phyloP scores from a whole-genome alignment of 2,797 vertebrate genomes.

The Scyliorhinus canicula region DNA sequence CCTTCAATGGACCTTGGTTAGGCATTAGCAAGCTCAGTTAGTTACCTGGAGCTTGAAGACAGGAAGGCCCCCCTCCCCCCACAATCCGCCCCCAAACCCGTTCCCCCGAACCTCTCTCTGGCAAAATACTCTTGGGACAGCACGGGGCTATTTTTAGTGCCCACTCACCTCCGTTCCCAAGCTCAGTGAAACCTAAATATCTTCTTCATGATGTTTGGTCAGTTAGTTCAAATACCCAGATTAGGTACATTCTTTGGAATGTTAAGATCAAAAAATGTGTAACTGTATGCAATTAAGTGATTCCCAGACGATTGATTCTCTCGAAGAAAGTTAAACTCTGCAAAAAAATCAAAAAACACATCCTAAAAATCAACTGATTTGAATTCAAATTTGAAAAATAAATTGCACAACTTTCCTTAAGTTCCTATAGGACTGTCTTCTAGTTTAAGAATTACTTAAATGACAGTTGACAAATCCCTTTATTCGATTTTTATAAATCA shows the following conservation, averaged over 20 bases:
- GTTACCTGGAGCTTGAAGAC: too few species aligned
- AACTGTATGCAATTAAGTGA: background rate
- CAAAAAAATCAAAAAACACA: background rate
- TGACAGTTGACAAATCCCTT: background rate
- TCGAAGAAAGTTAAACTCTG: background rate
- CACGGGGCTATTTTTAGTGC: too few species aligned
- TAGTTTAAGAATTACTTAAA: slow-evolving; percentile 2
- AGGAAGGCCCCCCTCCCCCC: too few species aligned
- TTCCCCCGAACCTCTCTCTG: too few species aligned
- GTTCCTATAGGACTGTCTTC: background rate
- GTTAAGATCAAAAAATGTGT: background rate
- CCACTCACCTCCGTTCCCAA: too few species aligned
- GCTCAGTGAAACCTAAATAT: too few species aligned
- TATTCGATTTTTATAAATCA: background rate
- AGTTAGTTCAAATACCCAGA: background rate
- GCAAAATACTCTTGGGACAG: too few species aligned
- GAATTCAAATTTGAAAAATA: background rate
- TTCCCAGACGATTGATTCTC: background rate
- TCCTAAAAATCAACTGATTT: background rate
- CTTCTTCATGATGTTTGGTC: background rate
- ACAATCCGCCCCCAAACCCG: too few species aligned
- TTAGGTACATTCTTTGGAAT: background rate
- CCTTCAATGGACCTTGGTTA: too few species aligned
- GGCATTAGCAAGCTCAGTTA: too few species aligned
- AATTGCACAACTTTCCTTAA: background rate